phyloP scores from a whole-genome alignment of 2,113 vertebrate species.

The Trematocara zebra region DNA sequence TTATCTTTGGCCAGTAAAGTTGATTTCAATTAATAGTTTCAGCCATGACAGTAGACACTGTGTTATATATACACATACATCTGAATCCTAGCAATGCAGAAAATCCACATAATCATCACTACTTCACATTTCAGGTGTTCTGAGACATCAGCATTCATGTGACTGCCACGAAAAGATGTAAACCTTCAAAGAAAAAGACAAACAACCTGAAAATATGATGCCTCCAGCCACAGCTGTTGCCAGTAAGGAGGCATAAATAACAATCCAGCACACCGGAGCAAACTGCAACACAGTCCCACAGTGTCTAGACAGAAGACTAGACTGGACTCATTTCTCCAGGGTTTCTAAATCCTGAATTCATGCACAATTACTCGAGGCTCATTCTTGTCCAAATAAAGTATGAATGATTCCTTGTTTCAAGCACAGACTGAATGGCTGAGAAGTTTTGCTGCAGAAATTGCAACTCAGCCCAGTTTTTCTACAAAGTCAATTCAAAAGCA shows the following conservation, averaged over 20 bases:
- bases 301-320: constrained; percentile 66
- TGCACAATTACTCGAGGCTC: constrained; percentile 44
- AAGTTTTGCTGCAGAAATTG: not conserved
- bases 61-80: not conserved
- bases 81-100: not conserved
- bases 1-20: not conserved
- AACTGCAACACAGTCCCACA: constrained; percentile 15
- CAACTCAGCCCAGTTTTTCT: not conserved
- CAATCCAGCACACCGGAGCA: not conserved
- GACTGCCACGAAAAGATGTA: not conserved
- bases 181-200: not conserved
- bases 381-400: constrained; percentile 34
- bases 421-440: constrained; percentile 12
- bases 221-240: not conserved
- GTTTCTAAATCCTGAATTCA: constrained; percentile 59
- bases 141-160: not conserved
- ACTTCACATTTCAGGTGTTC: not conserved
- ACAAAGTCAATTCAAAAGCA: not conserved
- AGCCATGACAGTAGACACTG: not conserved
- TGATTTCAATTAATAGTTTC: not conserved
- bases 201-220: not conserved
- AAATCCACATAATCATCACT: not conserved
- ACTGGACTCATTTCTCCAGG: constrained; percentile 45
- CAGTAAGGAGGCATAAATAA: not conserved
- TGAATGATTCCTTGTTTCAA: constrained; percentile 49